These are phyloP conservation scores for Gerris lacustris DNA, from an alignment of 2,888 invertebrate genomes.

Conservation along the genomic window DNA sequence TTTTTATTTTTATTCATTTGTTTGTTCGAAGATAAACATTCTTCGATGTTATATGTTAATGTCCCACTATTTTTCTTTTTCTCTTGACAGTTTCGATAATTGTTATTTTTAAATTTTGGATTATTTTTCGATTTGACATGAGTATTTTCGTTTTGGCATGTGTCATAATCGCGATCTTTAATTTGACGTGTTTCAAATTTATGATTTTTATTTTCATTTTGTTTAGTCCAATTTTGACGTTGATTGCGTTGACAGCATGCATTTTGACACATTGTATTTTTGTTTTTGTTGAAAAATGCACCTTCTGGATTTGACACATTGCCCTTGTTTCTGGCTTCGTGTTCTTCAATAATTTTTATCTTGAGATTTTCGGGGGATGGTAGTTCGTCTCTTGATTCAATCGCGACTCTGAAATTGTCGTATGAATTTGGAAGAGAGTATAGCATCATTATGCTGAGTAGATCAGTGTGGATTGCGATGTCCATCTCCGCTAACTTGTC, in stretches of 20 bases:
- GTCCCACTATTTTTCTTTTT: not conserved
- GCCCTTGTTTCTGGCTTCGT: slow-evolving; percentile 10
- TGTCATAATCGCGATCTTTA: no score
- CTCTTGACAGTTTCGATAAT: not conserved
- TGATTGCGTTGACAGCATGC: slow-evolving; percentile 1
- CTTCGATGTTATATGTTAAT: slow-evolving; percentile 6
- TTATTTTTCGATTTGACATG: not conserved
- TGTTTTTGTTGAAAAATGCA: slow-evolving; percentile 12
- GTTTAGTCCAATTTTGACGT: no score
- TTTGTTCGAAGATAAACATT: slow-evolving; percentile 8
- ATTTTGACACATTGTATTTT: not conserved
- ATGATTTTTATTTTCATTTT: not conserved
- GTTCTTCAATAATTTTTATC: slow-evolving; percentile 27
- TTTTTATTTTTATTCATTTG: not conserved
- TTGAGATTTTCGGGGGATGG: slow-evolving; percentile 31
- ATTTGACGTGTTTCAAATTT: not conserved
- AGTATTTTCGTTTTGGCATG: not conserved
- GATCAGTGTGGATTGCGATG: slow-evolving; percentile 25
- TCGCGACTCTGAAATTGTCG: slow-evolving; percentile 35
- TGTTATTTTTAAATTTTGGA: slow-evolving; percentile 7
- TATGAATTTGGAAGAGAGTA: slow-evolving; percentile 33
- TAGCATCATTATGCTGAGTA: slow-evolving; percentile 19
- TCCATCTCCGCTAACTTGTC: slow-evolving; percentile 34
- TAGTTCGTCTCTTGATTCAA: slow-evolving; percentile 34
- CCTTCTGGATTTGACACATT: slow-evolving; percentile 14